Conservation (phyloP, 2,113 vertebrate species). For the Sinocyclocheilus anshuiensis region DNA sequence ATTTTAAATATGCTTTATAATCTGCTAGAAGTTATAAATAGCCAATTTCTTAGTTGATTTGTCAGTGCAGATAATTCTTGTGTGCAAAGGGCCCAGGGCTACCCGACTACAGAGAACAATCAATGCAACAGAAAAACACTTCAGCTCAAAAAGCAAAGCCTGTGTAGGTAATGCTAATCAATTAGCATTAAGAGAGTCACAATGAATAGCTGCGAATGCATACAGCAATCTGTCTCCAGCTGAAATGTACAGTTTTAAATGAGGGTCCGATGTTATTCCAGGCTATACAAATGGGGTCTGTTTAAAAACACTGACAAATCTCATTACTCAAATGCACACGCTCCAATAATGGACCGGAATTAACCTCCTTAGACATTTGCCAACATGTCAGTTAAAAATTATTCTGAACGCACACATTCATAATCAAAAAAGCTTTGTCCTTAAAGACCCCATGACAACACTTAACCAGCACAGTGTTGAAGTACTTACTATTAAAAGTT, state of each 20-base stretch:
- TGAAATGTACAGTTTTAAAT: conserved; percentile 53
- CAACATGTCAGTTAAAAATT: conserved; percentile 36
- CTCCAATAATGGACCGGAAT: conserved; percentile 63
- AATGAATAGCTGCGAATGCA: conserved; percentile 52
- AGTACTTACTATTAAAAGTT: not conserved
- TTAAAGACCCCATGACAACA: not conserved
- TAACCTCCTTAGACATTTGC: conserved; percentile 56
- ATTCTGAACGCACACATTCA: not conserved
- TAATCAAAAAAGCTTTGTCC: not conserved
- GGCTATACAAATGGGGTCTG: conserved; percentile 38
- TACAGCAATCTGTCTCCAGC: conserved; percentile 42
- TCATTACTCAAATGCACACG: conserved; percentile 61
- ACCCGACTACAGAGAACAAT: conserved; percentile 4
- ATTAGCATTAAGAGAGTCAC: conserved; percentile 32
- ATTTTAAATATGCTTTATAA: conserved; percentile 9
- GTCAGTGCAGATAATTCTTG: conserved; percentile 1
- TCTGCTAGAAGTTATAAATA: conserved; percentile 3
- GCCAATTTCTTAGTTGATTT: not conserved
- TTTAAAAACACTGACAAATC: conserved; percentile 56
- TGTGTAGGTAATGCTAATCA: conserved; percentile 25
- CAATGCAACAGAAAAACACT: conserved; percentile 14
- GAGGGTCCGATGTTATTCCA: conserved; percentile 37
- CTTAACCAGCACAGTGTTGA: not conserved
- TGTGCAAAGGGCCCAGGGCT: not conserved
- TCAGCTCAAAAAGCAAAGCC: conserved; percentile 28